phyloP scores from a whole-genome alignment of 2,888 invertebrate genomes.

The Amiota communis region DNA sequence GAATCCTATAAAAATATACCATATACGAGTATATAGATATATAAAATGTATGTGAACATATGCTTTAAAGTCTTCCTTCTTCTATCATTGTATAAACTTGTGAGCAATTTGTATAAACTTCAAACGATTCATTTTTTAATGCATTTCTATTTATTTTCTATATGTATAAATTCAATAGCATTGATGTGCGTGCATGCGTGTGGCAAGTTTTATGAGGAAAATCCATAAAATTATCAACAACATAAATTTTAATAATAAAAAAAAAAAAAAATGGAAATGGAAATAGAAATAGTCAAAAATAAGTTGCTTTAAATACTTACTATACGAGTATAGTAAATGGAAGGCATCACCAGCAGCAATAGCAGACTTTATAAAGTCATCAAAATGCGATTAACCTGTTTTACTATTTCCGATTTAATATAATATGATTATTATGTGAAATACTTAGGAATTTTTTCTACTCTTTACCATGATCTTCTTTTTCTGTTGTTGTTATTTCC shows the following conservation, averaged over 20 bases:
- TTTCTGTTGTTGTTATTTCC: conserved; percentile 45
- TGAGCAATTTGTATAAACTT: too few relatives aligned
- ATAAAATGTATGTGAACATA: too few relatives aligned
- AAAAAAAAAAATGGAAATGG: conserved; percentile 40
- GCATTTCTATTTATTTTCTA: too few relatives aligned
- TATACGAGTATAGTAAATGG: too few relatives aligned
- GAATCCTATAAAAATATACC: too few relatives aligned
- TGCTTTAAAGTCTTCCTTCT: too few relatives aligned
- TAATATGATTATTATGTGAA: conserved; percentile 50
- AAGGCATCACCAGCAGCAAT: too few relatives aligned
- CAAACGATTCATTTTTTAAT: too few relatives aligned
- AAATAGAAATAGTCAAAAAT: conserved; percentile 21
- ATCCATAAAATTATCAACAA: background rate
- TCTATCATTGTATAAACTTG: too few relatives aligned
- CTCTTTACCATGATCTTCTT: conserved; percentile 38
- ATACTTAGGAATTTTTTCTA: too few relatives aligned
- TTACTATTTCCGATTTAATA: conserved; percentile 59
- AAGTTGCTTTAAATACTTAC: too few relatives aligned
- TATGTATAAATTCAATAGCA: conserved; percentile 21
- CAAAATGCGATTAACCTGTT: conserved; percentile 68
- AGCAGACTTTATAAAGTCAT: conserved; percentile 61
- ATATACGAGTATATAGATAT: too few relatives aligned
- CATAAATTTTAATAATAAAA: conserved; percentile 20
- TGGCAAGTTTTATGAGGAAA: background rate
- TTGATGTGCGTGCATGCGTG: conserved; percentile 29